A percentile compares a stretch with the other conserved stretches of the same genome.
Evolutionary conservation across 2,113 vertebrate species (phyloP).

Genomic region (Cnemophilus loriae): DNA sequence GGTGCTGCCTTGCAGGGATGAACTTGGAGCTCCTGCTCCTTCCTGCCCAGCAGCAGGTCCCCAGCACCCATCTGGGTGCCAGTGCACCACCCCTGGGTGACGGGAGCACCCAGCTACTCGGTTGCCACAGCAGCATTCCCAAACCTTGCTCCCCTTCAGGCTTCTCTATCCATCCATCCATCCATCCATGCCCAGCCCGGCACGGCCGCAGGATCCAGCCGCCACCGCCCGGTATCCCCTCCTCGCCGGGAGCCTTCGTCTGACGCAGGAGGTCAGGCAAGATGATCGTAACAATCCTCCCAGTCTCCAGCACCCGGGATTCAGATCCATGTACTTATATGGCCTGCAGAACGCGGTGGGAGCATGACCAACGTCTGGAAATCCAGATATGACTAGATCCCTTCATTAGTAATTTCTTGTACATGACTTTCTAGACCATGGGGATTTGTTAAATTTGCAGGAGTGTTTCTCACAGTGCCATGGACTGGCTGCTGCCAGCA

Average conservation of each 20-base stretch:
- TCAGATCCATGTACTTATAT: conserved; percentile 64
- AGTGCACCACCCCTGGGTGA: accelerated
- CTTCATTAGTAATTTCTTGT: conserved; percentile 65
- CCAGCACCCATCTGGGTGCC: neutral
- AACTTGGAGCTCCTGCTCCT: neutral
- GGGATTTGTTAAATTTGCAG: conserved; percentile 68
- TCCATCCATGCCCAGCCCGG: neutral
- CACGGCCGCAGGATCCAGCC: neutral
- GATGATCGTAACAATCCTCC: neutral
- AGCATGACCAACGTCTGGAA: conserved; percentile 63
- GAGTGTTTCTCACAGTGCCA: conserved; percentile 67
- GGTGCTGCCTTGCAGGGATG: neutral
- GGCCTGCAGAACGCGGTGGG: conserved; percentile 39
- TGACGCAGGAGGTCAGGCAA: conserved; percentile 56
- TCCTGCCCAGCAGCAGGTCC: neutral
- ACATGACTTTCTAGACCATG: conserved; percentile 61
- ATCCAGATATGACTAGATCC: conserved; percentile 67
- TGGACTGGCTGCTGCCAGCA: conserved; percentile 60
- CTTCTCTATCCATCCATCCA: neutral
- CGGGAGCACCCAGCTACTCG: neutral
- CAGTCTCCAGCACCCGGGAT: neutral
- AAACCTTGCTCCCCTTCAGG: neutral
- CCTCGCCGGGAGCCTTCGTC: neutral
- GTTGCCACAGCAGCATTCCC: accelerated
- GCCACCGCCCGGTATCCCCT: neutral